phyloP scores from a whole-genome alignment of 1,140 invertebrate genomes.

The Drosophila pectinifera region DNA sequence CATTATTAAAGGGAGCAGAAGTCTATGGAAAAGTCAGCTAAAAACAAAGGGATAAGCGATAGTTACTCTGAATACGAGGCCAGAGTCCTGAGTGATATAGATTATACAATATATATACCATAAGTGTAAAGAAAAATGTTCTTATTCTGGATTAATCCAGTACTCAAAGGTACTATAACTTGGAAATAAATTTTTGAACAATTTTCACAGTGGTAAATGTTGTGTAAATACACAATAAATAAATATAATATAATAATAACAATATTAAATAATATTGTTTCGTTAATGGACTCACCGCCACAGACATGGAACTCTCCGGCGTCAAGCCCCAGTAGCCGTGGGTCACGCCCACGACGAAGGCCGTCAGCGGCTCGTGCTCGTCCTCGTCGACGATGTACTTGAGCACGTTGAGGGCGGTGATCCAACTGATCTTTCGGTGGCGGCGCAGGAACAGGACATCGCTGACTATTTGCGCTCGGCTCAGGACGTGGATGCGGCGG shows the following conservation, averaged over 20 bases:
- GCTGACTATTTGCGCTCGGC: conserved; percentile 91
- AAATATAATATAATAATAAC: too few relatives aligned
- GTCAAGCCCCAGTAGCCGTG: conserved; percentile 40
- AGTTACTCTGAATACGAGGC: too few relatives aligned
- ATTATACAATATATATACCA: neutral
- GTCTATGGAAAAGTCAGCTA: neutral
- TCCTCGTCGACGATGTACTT: conserved; percentile 47
- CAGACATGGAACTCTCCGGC: conserved; percentile 21
- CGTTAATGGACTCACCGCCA: conserved; percentile 18
- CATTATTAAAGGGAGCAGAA: neutral
- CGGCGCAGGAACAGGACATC: conserved; percentile 89
- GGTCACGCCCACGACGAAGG: conserved; percentile 40
- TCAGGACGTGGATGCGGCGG: conserved; percentile 88
- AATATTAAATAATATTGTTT: too few relatives aligned
- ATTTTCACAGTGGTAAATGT: too few relatives aligned
- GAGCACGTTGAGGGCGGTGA: conserved; percentile 31
- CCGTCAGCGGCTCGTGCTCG: conserved; percentile 39
- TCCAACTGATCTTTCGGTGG: neutral
- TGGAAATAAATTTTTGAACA: too few relatives aligned
- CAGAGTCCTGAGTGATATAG: neutral
- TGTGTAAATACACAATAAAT: too few relatives aligned
- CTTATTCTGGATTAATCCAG: too few relatives aligned
- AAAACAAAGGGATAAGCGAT: neutral
- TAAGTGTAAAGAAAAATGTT: too few relatives aligned
- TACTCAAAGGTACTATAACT: too few relatives aligned